A percentile compares a stretch with the other conserved stretches of the same genome.
These are phyloP conservation scores for Crossaster papposus DNA, from an alignment of 53 echinoderm and acorn worm species.

Conservation along the genomic window DNA sequence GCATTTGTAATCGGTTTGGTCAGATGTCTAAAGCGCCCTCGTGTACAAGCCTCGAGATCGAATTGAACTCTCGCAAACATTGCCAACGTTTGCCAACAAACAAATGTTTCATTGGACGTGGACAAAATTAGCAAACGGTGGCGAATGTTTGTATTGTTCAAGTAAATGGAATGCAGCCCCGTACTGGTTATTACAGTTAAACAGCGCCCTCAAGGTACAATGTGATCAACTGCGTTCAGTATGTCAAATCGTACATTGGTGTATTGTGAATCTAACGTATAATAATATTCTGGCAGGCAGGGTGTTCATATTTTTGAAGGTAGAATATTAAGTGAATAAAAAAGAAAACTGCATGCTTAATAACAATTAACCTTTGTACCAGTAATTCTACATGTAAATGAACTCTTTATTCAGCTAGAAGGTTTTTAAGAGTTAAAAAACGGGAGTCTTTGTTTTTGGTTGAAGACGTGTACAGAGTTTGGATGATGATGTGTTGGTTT, in stretches of 20 bases:
- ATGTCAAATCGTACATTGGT: conserved; percentile 14
- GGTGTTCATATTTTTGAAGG: conserved; percentile 10
- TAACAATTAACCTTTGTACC: background rate
- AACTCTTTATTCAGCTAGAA: background rate
- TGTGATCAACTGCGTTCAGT: background rate
- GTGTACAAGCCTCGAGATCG: too few relatives aligned
- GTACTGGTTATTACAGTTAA: background rate
- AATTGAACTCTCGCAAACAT: too few relatives aligned
- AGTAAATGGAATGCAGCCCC: too few relatives aligned
- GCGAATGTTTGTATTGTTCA: too few relatives aligned
- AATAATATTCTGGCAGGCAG: background rate
- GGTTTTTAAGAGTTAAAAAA: background rate
- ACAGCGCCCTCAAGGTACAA: conserved; percentile 41
- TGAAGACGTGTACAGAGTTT: background rate
- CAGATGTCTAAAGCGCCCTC: too few relatives aligned
- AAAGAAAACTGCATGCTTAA: conserved; percentile 43
- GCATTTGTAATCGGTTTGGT: too few relatives aligned
- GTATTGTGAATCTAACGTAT: conserved; percentile 11
- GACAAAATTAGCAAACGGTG: too few relatives aligned
- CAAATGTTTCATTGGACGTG: too few relatives aligned
- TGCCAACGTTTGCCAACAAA: too few relatives aligned
- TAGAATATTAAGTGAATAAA: background rate
- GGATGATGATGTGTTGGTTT: background rate
- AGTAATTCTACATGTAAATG: conserved; percentile 25
- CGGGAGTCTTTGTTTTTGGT: background rate